Percentiles rank a stretch among this genome's conserved stretches.
Evolutionary conservation across 2,113 vertebrate genomes (phyloP).

Genomic region (Pyrgilauda ruficollis): DNA sequence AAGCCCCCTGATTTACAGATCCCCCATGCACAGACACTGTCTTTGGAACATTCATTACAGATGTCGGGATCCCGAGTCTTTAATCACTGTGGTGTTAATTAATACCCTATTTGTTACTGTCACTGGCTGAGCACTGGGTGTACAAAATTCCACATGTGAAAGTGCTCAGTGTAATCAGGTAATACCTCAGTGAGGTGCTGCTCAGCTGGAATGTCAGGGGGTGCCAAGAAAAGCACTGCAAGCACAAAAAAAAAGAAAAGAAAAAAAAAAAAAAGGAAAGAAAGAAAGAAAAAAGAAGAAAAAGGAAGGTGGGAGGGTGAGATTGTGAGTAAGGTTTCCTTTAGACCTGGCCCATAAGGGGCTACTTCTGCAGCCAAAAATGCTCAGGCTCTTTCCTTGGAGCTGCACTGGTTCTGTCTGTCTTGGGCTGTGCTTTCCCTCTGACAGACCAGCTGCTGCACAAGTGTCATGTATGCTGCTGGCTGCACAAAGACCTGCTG

Average conservation of each 20-base stretch:
- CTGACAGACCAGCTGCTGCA: background rate
- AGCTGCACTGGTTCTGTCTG: background rate
- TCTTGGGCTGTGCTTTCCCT: background rate
- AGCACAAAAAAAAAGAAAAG: background rate
- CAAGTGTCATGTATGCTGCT: background rate
- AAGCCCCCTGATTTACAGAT: constrained; percentile 45
- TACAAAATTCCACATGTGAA: constrained; percentile 28
- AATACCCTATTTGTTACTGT: constrained; percentile 51
- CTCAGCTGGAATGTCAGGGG: background rate
- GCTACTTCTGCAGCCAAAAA: background rate
- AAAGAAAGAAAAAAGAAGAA: background rate
- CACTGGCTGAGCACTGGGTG: background rate
- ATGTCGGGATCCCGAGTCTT: background rate
- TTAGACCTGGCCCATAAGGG: background rate
- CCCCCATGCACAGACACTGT: background rate
- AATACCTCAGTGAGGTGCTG: constrained; percentile 44
- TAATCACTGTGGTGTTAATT: constrained; percentile 47
- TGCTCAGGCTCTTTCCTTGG: background rate
- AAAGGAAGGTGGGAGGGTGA: background rate
- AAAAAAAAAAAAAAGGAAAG: background rate
- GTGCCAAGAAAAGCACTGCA: constrained; percentile 15
- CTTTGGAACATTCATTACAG: constrained; percentile 29
- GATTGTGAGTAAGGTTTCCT: background rate
- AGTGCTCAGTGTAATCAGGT: constrained; percentile 51
- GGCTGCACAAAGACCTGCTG: background rate